Base-by-base conservation (phyloP, 2,113 vertebrate species). In the Protobothrops flavoviridis region DNA sequence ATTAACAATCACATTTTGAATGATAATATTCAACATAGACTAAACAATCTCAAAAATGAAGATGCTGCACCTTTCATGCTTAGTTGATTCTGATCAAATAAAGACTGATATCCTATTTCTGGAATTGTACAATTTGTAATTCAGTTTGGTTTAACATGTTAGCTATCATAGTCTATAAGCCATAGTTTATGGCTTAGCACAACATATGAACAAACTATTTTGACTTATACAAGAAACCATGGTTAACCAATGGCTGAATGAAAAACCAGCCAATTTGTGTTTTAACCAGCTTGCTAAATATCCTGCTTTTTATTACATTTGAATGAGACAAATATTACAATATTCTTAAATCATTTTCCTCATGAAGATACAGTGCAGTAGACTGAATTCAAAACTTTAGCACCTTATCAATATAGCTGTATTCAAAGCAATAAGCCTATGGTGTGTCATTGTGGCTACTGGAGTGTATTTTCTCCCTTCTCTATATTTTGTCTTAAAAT, bases 361-460 rank as follows among this genome's bases (percentile, higher is more conserved):
- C 90, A 91, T 21, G 92, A 96, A 85, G 48, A 95, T 92, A 59
- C 7, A 96, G 48, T 56, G 92, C 53, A 90, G 91, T n/a, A 92
- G 61, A 52, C 87, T 93, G 92, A 95, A 91, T 90, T 91, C 87
- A 87, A 94, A 96, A 91, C 48, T 45, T 39, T 92, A 85, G 10
- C 24, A 89, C 59, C 64, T 59, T 95, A 53, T 89, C 95, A 94
- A 29, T 94, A 96, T 94, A 93, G 94, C 94, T 92, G 53, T 45
- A 93, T 85, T 95, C 55, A 0, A 1, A 94, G 45, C 91, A 95
- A 56, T 86, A 95, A 48, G 59, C 55, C 55, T 92, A 92, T 3
- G 52, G 52, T 15, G 2, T 88, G 33, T 90, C 94, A 94, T 52
- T 93, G 88, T 2, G 39, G 93, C 93, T 95, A 48, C 33, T 23